A percentile compares a stretch with the other conserved stretches of the same genome.
Conservation (phyloP, 2,113 vertebrate genomes). For the Eonycteris spelaea region DNA sequence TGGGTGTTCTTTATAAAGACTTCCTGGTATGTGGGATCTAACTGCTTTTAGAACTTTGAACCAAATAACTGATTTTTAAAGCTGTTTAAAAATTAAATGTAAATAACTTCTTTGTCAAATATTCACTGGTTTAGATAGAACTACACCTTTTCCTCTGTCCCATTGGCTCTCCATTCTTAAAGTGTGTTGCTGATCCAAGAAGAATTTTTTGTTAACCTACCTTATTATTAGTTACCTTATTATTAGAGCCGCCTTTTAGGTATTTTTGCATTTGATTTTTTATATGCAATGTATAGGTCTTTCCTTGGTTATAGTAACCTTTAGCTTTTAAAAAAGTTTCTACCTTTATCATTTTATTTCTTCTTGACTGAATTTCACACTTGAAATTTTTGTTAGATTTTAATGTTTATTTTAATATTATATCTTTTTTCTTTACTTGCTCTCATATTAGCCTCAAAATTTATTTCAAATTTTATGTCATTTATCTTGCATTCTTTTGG, state of each 20-base stretch:
- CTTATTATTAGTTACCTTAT: not conserved
- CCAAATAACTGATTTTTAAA: not conserved
- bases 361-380: not conserved
- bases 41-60: not conserved
- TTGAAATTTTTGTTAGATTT: not conserved
- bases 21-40: not conserved
- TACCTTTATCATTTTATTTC: not conserved
- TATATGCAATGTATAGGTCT: not conserved
- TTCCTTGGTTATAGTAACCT: not conserved
- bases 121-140: not conserved
- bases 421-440: not conserved
- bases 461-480: not conserved
- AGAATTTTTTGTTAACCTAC: not conserved
- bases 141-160: not conserved
- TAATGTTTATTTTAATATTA: not conserved
- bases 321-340: not conserved
- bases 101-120: not conserved
- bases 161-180: not conserved
- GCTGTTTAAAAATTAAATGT: not conserved
- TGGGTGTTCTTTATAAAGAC: not conserved
- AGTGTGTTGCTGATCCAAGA: not conserved
- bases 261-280: not conserved
- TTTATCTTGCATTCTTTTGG: not conserved
- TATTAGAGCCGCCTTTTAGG: not conserved
- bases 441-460: not conserved